Evolutionary conservation across 2,888 invertebrate genomes (phyloP).

Genomic region (Drosophila anceps): DNA sequence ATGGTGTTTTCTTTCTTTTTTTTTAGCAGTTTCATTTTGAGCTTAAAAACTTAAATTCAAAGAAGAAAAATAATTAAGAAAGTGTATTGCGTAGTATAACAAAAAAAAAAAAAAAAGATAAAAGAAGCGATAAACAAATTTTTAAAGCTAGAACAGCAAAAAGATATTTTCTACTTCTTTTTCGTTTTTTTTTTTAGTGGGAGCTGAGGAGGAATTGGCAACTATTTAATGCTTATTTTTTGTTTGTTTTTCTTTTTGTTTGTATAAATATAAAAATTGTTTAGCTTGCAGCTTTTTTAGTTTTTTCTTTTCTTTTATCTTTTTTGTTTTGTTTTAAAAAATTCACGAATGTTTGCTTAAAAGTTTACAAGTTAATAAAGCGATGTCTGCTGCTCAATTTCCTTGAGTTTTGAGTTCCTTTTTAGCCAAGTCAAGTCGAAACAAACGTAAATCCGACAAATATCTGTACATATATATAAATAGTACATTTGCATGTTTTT

Average conservation of each 20-base stretch:
- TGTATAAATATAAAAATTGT: slow-evolving; percentile 74
- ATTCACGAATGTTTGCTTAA: slow-evolving; percentile 59
- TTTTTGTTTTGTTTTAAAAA: slow-evolving; percentile 46
- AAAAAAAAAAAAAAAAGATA: slow-evolving; percentile 6
- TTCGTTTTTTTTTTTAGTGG: not conserved
- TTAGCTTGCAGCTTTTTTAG: slow-evolving; percentile 70
- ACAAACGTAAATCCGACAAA: slow-evolving; percentile 51
- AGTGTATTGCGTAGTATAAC: slow-evolving; percentile 30
- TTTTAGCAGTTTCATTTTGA: slow-evolving; percentile 42
- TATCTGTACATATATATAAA: slow-evolving; percentile 63
- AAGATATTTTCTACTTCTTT: slow-evolving; percentile 4
- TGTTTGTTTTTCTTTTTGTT: slow-evolving; percentile 26
- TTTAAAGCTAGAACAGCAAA: slow-evolving; percentile 41
- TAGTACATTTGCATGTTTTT: slow-evolving; percentile 56
- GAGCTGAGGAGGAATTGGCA: slow-evolving; percentile 36
- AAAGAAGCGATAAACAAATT: slow-evolving; percentile 22
- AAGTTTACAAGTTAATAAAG: slow-evolving; percentile 52
- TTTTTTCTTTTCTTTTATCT: slow-evolving; percentile 55
- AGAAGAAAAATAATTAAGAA: slow-evolving; percentile 23
- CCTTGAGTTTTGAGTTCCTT: slow-evolving; percentile 17
- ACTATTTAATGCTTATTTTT: slow-evolving; percentile 47
- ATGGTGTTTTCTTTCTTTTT: not conserved
- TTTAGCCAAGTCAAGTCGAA: slow-evolving; percentile 35
- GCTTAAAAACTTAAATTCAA: slow-evolving; percentile 57
- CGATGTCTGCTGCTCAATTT: slow-evolving; percentile 43